Evolutionary conservation across 2,797 vertebrate genomes (phyloP), one percentile per base, ranked within the genome.

Genomic region (Oreochromis grahami): DNA sequence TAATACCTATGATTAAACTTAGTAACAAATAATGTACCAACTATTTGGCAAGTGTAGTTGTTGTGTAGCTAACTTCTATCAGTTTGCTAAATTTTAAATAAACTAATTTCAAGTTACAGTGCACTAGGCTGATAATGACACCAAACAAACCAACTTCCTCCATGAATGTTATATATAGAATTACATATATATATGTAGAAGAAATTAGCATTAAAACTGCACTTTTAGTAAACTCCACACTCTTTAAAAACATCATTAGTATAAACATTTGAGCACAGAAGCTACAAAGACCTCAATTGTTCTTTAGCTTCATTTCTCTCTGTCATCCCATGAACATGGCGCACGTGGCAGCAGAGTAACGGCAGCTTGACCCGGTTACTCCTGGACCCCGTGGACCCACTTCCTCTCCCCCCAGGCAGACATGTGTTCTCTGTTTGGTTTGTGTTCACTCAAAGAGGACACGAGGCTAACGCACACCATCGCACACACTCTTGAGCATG

Each of bases 341-440:
- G 10, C 70, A 32, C 17, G 7, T 74, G 45, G 17, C 10, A 50
- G 43, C 70, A 32, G 24, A 19, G 43, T 72, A 48, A 29, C 24
- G 13, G 68, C 41, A 72, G 15, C 77, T 80, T 76, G 65, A 81
- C 70, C 74, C 19, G 19, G 36, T 83, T 82, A 12, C 15, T 32
- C 55, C 56, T 78, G 65, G 13, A 79, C 51, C 24, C 72, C 21
- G 6, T 56, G 19, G 14, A 78, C 83, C 21, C 6, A 4, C 5
- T 72, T 48, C 63, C 63, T 63, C 6, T 38, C 43, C 13, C 29
- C 43, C 5, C 2, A 5, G n/a, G 45, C 34, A 58, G 36, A 81
- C 53, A 58, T 52, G 51, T 83, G 84, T 81, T 82, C 81, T 48
- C 24, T 2, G 52, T 89, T 84, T 79, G 36, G 80, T 79, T 81